phyloP scores from a whole-genome alignment of 2,113 vertebrate genomes.

The Ciconia boyciana region DNA sequence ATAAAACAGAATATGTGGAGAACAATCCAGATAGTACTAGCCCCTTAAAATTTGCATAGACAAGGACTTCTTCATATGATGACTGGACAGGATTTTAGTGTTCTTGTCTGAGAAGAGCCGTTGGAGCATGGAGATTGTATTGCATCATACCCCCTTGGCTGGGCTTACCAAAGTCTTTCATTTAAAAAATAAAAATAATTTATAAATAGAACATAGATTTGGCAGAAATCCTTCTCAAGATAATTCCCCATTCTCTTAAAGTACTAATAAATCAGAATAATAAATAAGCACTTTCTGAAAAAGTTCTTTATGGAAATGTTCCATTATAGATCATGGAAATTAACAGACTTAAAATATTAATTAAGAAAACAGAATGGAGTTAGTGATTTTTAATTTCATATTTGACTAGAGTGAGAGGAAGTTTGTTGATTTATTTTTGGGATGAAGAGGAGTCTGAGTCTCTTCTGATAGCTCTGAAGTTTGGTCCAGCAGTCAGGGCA shows the following conservation, averaged over 20 bases:
- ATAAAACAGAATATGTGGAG: not conserved
- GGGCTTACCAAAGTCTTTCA: not conserved
- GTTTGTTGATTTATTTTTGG: no score
- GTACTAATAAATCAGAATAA: not conserved
- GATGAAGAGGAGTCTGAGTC: no score
- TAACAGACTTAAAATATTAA: not conserved
- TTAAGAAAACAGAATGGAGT: not conserved
- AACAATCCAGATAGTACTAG: not conserved
- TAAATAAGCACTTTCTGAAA: not conserved
- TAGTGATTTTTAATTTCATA: no score
- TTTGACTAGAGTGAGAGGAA: no score
- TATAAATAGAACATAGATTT: not conserved
- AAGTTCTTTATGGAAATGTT: not conserved
- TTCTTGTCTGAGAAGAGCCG: not conserved
- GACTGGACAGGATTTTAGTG: not conserved
- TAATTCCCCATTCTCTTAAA: not conserved
- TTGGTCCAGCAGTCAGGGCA: no score
- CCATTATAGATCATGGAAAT: not conserved
- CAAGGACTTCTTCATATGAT: not conserved
- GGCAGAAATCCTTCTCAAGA: not conserved
- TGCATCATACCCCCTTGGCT: not conserved
- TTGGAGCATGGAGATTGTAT: not conserved
- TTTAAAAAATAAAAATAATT: not conserved
- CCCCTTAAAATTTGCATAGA: not conserved
- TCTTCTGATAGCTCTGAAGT: no score